Percentiles rank a stretch among this genome's conserved stretches.
Evolutionary conservation across 1,140 invertebrate species (phyloP).

Genomic region (Bombus difficillimus): DNA sequence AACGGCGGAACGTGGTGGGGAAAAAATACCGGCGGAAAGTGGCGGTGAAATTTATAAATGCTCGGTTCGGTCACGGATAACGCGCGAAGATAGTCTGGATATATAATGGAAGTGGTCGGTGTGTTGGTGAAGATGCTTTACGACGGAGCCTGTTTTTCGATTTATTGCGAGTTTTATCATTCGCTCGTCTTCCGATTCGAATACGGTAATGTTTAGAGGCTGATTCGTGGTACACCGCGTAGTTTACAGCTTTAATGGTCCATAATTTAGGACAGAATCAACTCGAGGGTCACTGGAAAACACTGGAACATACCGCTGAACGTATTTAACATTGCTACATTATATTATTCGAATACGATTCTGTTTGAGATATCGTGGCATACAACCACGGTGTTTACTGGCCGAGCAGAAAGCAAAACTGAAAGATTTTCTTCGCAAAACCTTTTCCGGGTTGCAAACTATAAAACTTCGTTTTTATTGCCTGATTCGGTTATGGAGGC

Average conservation of each 20-base stretch:
- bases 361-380: neutral
- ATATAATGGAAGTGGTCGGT: neutral
- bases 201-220: neutral
- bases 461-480: conserved; percentile 49
- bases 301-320: neutral
- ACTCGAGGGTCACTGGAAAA: neutral
- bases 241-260: neutral
- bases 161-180: conserved; percentile 1
- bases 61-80: conserved; percentile 1
- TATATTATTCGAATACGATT: conserved; percentile 9
- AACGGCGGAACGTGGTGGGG: neutral
- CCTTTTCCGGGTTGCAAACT: conserved; percentile 2
- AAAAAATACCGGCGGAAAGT: conserved; percentile 19
- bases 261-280: neutral
- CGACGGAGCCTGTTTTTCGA: neutral
- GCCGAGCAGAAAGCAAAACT: neutral
- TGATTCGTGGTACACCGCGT: neutral
- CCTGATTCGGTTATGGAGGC: conserved; percentile 41
- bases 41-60: conserved; percentile 37
- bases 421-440: conserved; percentile 16
- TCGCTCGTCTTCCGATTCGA: neutral
- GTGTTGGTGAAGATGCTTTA: conserved; percentile 8
- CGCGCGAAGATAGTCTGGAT: neutral
- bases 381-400: conserved; percentile 10
- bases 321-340: neutral